phyloP scores from a whole-genome alignment of 2,113 vertebrate species.

The Labeo rohita region DNA sequence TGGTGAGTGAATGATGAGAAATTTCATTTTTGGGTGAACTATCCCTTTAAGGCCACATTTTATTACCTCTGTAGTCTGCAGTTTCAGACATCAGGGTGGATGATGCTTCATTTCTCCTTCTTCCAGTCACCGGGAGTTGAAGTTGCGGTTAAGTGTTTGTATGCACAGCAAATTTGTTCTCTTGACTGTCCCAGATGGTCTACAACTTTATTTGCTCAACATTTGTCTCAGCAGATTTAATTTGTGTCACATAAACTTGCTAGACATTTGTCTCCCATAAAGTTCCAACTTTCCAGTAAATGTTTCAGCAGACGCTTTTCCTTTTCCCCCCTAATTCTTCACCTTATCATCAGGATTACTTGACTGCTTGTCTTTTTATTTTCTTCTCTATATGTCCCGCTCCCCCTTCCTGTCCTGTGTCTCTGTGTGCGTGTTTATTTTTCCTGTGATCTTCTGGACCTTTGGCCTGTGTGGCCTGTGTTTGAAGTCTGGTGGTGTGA shows the following conservation, averaged over 20 bases:
- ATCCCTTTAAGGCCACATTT: constrained; percentile 31
- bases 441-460: constrained; percentile 13
- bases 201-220: constrained; percentile 44
- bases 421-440: constrained; percentile 8
- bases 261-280: constrained; percentile 39
- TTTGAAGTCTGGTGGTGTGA: constrained; percentile 48
- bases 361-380: background rate
- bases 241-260: constrained; percentile 30
- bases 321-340: background rate
- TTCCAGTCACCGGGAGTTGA: constrained; percentile 19
- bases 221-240: constrained; percentile 34
- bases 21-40: background rate
- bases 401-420: constrained; percentile 11
- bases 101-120: constrained; percentile 11
- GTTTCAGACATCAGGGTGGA: constrained; percentile 28
- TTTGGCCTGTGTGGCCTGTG: constrained; percentile 18
- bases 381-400: background rate
- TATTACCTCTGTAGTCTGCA: constrained; percentile 17
- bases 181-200: constrained; percentile 43
- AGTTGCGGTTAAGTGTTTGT: constrained; percentile 42
- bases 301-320: constrained; percentile 6
- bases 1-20: background rate
- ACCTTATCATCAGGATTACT: constrained; percentile 16
- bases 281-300: constrained; percentile 32
- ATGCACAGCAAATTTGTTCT: constrained; percentile 44